These are phyloP conservation scores for Cyprinodon variegatus DNA, from an alignment of 2,113 vertebrate genomes.

Conservation along the genomic window DNA sequence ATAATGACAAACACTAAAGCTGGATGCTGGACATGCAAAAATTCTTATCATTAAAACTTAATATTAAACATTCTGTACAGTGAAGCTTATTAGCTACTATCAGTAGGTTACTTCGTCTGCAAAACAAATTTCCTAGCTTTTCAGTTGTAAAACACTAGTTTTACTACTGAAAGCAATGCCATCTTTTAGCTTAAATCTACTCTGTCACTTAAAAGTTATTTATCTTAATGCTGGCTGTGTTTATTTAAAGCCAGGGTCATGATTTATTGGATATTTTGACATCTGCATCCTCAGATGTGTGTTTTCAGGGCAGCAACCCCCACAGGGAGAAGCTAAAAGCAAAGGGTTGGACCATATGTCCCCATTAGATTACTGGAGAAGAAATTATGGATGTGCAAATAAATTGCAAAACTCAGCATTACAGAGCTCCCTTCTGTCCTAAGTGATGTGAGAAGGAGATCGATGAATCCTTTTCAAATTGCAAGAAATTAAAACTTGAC, in stretches of 20 bases:
- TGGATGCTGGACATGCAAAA: background rate
- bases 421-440: conserved; percentile 31
- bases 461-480: conserved; percentile 22
- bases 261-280: conserved; percentile 46
- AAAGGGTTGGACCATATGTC: conserved; percentile 56
- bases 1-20: background rate
- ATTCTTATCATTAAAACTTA: background rate
- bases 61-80: background rate
- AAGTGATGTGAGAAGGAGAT: conserved; percentile 36
- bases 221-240: conserved; percentile 16
- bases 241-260: conserved; percentile 25
- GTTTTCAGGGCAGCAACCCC: conserved; percentile 52
- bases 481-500: background rate
- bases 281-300: conserved; percentile 70
- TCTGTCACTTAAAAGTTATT: background rate
- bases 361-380: conserved; percentile 45
- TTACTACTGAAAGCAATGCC: background rate
- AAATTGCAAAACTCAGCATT: conserved; percentile 48
- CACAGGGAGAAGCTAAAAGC: conserved; percentile 62
- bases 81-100: no score
- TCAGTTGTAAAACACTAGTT: background rate
- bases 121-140: background rate
- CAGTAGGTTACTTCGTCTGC: no score
- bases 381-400: conserved; percentile 34
- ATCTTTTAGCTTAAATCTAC: background rate